Percentiles rank a stretch among this genome's conserved stretches.
Evolutionary conservation across 2,113 vertebrate genomes (phyloP).

Genomic region (Poeciliopsis turrubarensis): DNA sequence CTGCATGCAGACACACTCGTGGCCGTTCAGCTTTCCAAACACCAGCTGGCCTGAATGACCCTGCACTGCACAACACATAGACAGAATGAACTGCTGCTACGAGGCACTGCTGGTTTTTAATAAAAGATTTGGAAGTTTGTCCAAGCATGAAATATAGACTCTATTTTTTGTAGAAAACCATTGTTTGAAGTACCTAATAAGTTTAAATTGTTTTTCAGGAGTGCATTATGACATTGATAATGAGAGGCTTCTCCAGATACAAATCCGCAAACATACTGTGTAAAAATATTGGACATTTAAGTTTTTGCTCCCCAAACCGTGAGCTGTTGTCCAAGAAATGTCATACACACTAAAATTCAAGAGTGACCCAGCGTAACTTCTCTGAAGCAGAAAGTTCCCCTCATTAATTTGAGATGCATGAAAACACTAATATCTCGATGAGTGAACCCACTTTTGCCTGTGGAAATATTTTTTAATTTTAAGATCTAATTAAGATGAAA

Average conservation of each 20-base stretch:
- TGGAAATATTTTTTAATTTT: too few relatives aligned
- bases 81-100: conserved; percentile 12
- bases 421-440: neutral
- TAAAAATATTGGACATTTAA: neutral
- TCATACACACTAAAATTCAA: neutral
- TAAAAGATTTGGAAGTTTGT: neutral
- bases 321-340: neutral
- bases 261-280: neutral
- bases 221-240: neutral
- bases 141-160: neutral
- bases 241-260: neutral
- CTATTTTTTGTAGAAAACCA: neutral
- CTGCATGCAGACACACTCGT: conserved; percentile 81
- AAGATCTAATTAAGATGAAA: too few relatives aligned
- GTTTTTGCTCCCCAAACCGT: neutral
- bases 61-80: conserved; percentile 59
- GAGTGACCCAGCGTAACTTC: neutral
- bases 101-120: neutral
- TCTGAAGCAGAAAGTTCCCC: neutral
- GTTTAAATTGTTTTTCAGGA: neutral
- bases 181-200: neutral
- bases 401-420: neutral
- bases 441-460: neutral
- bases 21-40: conserved; percentile 76
- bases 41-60: conserved; percentile 80